phyloP scores from a whole-genome alignment of 2,113 vertebrate species.

The Tupaia chinensis region DNA sequence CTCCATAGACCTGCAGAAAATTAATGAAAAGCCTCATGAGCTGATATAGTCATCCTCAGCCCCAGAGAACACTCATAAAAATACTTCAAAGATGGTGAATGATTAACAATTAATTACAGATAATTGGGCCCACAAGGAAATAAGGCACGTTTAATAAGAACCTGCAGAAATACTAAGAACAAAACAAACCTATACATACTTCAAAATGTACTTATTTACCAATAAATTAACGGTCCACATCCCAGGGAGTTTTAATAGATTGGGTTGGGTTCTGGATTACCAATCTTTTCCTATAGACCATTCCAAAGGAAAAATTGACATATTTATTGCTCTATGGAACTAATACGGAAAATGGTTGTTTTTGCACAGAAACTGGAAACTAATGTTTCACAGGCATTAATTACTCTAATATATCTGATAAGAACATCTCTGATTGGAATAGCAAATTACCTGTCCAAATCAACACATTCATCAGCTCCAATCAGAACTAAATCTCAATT shows the following conservation, averaged over 20 bases:
- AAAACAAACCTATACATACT: background rate
- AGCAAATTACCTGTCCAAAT: background rate
- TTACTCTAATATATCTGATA: background rate
- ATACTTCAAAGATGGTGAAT: background rate
- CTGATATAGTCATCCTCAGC: background rate
- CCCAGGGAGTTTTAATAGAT: background rate
- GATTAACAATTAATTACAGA: background rate
- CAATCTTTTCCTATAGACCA: background rate
- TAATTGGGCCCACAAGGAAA: background rate
- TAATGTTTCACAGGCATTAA: background rate
- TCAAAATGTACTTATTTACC: background rate
- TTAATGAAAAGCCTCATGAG: background rate
- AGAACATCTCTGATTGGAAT: constrained; percentile 21
- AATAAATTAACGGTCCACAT: background rate
- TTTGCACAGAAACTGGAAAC: background rate
- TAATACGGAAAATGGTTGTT: background rate
- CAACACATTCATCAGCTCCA: background rate
- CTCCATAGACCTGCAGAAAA: background rate
- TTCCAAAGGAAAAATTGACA: background rate
- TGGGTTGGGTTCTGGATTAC: background rate
- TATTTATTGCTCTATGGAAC: background rate
- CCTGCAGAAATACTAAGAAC: background rate
- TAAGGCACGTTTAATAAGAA: background rate
- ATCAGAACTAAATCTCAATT: background rate
- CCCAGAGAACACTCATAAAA: background rate